These are phyloP conservation scores for Deroptyus accipitrinus DNA, from an alignment of 2,113 vertebrate genomes.

Conservation along the genomic window DNA sequence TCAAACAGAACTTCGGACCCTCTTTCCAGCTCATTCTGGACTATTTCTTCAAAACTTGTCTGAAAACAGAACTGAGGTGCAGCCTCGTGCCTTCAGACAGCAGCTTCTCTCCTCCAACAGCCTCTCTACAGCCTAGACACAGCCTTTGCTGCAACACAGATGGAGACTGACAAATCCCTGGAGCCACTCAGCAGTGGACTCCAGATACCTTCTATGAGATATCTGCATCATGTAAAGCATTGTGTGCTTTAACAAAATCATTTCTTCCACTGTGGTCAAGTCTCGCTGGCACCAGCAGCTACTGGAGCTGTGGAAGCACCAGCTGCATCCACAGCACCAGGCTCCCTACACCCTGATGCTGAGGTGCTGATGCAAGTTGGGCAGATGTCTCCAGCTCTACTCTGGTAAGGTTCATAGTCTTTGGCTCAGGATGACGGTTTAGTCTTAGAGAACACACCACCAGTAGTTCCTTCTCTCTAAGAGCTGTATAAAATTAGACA, in stretches of 20 bases:
- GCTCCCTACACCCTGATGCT: accelerated
- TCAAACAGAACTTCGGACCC: background rate
- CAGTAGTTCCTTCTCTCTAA: background rate
- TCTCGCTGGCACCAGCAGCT: accelerated
- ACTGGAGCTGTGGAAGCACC: background rate
- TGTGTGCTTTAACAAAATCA: background rate
- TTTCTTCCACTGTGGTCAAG: background rate
- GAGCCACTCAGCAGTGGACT: background rate
- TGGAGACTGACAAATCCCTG: background rate
- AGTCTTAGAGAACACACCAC: background rate
- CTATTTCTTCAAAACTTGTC: background rate
- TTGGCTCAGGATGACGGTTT: background rate
- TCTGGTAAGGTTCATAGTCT: background rate
- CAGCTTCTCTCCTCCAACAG: accelerated
- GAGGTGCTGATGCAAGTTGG: background rate
- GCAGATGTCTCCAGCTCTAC: background rate
- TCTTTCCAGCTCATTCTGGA: background rate
- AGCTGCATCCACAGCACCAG: background rate
- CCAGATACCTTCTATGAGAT: accelerated
- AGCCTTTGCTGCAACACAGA: background rate
- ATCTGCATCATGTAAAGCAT: background rate
- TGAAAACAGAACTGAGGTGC: background rate
- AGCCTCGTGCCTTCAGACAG: accelerated
- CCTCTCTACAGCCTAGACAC: background rate
- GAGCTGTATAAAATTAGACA: background rate